Evolutionary conservation across 2,888 invertebrate species (phyloP).

Genomic region (Clostera curtula): DNA sequence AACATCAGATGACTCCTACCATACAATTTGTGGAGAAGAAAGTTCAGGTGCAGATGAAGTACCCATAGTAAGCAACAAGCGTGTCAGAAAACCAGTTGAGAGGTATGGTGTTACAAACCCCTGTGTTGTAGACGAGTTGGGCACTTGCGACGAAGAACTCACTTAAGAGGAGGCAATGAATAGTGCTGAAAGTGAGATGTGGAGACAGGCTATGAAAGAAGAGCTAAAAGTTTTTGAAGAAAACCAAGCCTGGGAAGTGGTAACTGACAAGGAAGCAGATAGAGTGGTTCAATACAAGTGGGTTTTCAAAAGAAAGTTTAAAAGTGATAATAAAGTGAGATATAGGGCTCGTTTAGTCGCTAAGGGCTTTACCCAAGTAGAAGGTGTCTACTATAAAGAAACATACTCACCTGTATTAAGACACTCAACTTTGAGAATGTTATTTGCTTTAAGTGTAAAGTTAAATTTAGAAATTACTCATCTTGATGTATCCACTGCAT

Average conservation of each 20-base stretch:
- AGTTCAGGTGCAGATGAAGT: neutral
- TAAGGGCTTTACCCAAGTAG: conserved; percentile 2
- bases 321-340: conserved; percentile 2
- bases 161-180: neutral
- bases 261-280: neutral
- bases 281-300: conserved; percentile 2
- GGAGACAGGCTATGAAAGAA: neutral
- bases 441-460: conserved; percentile 7
- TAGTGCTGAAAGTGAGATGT: neutral
- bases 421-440: conserved; percentile 4
- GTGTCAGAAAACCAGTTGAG: conserved; percentile 1
- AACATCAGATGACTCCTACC: conserved; percentile 1
- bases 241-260: neutral
- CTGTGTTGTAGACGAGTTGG: conserved; percentile 1
- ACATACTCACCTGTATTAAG: conserved; percentile 5
- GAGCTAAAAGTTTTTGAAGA: conserved; percentile 1
- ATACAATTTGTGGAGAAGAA: conserved; percentile 3
- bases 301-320: conserved; percentile 5
- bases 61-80: neutral
- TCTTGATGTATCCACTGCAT: conserved; percentile 7
- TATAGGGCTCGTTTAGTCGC: conserved; percentile 2
- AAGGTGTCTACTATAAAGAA: conserved; percentile 5
- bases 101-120: conserved; percentile 5
- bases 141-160: neutral
- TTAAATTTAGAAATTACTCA: neutral